A percentile compares a stretch with the other conserved stretches of the same genome.
Evolutionary conservation across 2,888 invertebrate species (phyloP).

Genomic region (Bruchidius siliquastri): DNA sequence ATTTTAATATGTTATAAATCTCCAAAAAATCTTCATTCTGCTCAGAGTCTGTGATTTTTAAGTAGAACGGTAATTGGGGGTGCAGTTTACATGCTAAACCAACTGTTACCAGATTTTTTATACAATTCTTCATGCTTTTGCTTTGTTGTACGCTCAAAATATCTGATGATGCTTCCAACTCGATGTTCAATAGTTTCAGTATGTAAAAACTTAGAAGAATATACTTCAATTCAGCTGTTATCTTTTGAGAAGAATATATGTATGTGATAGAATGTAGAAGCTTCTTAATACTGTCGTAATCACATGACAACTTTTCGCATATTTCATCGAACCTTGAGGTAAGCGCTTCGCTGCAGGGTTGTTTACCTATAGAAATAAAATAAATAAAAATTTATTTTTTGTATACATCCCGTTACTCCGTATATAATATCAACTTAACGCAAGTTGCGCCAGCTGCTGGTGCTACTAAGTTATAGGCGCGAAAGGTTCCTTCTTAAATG

Average conservation of each 20-base stretch:
- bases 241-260: slow-evolving; percentile 20
- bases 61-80: slow-evolving; percentile 46
- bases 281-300: slow-evolving; percentile 13
- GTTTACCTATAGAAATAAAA: slow-evolving; percentile 1
- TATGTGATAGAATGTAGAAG: slow-evolving; percentile 2
- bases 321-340: slow-evolving; percentile 13
- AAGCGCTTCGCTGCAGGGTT: background rate
- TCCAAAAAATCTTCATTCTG: slow-evolving; percentile 43
- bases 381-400: background rate
- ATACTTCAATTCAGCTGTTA: slow-evolving; percentile 45
- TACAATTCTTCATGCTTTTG: slow-evolving; percentile 56
- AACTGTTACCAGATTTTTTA: slow-evolving; percentile 60
- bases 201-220: slow-evolving; percentile 47
- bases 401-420: too few relatives aligned
- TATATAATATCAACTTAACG: too few relatives aligned
- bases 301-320: slow-evolving; percentile 14
- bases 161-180: slow-evolving; percentile 31
- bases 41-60: slow-evolving; percentile 14
- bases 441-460: too few relatives aligned
- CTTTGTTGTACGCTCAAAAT: slow-evolving; percentile 64
- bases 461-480: too few relatives aligned
- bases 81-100: slow-evolving; percentile 64
- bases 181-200: slow-evolving; percentile 42
- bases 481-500: too few relatives aligned
- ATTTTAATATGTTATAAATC: slow-evolving; percentile 52